These are phyloP conservation scores for Microtus pennsylvanicus DNA, from an alignment of 2,113 vertebrate genomes.

Conservation along the genomic window DNA sequence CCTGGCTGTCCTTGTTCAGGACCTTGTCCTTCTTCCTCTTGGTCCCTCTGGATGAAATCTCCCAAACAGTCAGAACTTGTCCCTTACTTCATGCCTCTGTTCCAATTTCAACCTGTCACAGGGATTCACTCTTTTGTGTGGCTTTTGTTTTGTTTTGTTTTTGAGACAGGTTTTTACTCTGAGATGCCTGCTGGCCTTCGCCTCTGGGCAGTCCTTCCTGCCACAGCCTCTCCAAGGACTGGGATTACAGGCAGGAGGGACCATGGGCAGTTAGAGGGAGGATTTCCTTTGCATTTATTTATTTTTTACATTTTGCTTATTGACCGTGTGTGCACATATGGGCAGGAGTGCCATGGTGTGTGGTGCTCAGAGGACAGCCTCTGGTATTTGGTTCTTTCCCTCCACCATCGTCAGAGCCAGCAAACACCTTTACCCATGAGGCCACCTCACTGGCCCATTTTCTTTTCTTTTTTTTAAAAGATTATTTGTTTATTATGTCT, in stretches of 20 bases:
- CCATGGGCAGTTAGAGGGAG: background rate
- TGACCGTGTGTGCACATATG: no score
- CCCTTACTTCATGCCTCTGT: background rate
- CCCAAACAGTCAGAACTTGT: background rate
- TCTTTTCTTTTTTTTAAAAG: no score
- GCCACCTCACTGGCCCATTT: no score
- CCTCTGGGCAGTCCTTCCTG: background rate
- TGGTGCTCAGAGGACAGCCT: no score
- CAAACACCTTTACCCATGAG: no score
- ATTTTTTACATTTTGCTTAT: background rate
- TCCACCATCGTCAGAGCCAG: no score
- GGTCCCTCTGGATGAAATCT: background rate
- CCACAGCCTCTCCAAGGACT: background rate
- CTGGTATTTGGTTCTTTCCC: no score
- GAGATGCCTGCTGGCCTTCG: background rate
- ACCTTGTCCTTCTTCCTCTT: background rate
- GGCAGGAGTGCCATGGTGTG: no score
- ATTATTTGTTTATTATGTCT: no score
- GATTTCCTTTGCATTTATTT: background rate
- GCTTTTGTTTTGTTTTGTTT: background rate
- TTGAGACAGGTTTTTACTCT: background rate
- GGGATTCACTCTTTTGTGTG: background rate
- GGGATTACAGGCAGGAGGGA: background rate
- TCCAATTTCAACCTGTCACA: background rate
- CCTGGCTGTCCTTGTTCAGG: background rate